phyloP scores from a whole-genome alignment of 1,140 invertebrate genomes.

The Panagrolaimus sp. region DNA sequence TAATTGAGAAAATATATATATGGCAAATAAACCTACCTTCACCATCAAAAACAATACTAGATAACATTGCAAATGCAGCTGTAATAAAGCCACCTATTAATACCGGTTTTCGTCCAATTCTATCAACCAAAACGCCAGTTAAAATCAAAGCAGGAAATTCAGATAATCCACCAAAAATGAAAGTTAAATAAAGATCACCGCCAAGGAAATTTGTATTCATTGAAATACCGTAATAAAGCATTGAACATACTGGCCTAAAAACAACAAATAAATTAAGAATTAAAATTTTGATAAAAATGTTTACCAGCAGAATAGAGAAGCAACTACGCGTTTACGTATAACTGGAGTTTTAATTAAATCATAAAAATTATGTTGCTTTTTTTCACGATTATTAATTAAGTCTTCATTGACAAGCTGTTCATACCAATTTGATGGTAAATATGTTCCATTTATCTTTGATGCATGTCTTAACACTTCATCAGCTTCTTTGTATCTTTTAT shows the following conservation, averaged over 20 bases:
- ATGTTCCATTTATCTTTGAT: conserved; percentile 50
- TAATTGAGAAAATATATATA: too few relatives aligned
- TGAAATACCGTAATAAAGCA: conserved; percentile 59
- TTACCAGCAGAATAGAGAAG: conserved; percentile 8
- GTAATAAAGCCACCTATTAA: background rate
- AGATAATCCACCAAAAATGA: conserved; percentile 4
- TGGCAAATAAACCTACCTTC: background rate
- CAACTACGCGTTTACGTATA: conserved; percentile 26
- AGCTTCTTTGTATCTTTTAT: conserved; percentile 52
- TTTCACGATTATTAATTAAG: background rate
- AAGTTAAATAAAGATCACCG: conserved; percentile 35
- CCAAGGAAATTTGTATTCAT: conserved; percentile 55
- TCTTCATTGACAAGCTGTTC: conserved; percentile 37
- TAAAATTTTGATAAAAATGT: background rate
- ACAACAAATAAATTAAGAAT: background rate
- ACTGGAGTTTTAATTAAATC: conserved; percentile 52
- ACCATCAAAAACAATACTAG: background rate
- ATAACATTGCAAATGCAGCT: background rate
- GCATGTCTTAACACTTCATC: conserved; percentile 53
- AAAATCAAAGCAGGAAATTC: conserved; percentile 27
- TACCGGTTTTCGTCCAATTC: background rate
- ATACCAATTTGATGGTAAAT: conserved; percentile 53
- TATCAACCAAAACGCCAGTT: background rate
- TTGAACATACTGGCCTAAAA: conserved; percentile 54
- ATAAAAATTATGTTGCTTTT: conserved; percentile 33